phyloP scores from a whole-genome alignment of 2,113 vertebrate species.

The Riparia riparia region DNA sequence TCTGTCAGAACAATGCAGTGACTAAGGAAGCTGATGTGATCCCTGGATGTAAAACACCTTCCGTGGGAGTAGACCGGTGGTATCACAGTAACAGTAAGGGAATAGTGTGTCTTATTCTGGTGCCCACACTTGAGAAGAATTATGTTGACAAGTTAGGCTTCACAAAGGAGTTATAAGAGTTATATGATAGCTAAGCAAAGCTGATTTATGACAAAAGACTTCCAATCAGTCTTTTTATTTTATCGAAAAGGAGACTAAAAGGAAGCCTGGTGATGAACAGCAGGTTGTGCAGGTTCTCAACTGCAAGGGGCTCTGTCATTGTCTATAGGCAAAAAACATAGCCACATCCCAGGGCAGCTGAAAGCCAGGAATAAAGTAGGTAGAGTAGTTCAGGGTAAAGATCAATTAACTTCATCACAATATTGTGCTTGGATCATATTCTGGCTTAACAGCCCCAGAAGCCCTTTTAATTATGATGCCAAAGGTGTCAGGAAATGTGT shows the following conservation, averaged over 20 bases:
- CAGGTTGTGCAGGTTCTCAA: not conserved
- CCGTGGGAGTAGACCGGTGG: not conserved
- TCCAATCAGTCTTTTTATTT: not conserved
- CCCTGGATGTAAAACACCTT: not conserved
- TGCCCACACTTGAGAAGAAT: not conserved
- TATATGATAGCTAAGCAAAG: constrained; percentile 13
- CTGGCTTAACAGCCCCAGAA: not conserved
- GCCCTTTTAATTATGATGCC: not conserved
- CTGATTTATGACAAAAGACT: not conserved
- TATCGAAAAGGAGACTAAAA: not conserved
- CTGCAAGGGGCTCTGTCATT: not conserved
- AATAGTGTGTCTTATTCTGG: not conserved
- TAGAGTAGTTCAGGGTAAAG: not conserved
- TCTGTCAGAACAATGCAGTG: not conserved
- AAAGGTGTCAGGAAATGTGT: not conserved
- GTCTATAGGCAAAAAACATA: not conserved
- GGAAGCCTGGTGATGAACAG: not conserved
- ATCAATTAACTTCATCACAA: not conserved
- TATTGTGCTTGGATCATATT: not conserved
- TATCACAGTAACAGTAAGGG: not conserved
- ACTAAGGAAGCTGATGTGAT: constrained; percentile 3
- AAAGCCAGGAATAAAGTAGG: not conserved
- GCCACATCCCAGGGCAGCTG: not conserved
- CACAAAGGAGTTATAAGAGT: not conserved
- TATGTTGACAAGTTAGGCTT: not conserved